phyloP scores from a whole-genome alignment of 1,140 invertebrate species.

The Aculops lycopersici region DNA sequence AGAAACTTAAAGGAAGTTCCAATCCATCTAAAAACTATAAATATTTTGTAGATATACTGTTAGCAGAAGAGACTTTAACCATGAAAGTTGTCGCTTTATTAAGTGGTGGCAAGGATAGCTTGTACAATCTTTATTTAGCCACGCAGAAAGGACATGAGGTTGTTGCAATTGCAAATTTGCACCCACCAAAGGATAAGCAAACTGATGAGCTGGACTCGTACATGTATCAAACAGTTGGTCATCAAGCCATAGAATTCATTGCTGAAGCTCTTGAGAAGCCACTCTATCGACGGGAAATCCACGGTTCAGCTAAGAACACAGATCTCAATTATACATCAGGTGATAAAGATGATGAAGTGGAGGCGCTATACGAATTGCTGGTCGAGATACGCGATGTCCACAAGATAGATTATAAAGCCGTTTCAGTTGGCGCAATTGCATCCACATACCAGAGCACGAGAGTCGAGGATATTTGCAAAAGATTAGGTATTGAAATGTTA shows the following conservation, averaged over 20 bases:
- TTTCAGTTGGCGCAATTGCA: slow-evolving; percentile 79
- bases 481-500: slow-evolving; percentile 52
- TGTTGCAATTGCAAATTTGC: slow-evolving; percentile 76
- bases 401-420: slow-evolving; percentile 47
- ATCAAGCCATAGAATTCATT: slow-evolving; percentile 62
- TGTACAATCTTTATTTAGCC: slow-evolving; percentile 93
- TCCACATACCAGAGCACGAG: slow-evolving; percentile 87
- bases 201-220: slow-evolving; percentile 84
- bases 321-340: slow-evolving; percentile 42
- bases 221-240: slow-evolving; percentile 97
- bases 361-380: slow-evolving; percentile 66
- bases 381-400: slow-evolving; percentile 45
- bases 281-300: slow-evolving; percentile 39
- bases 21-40: no score
- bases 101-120: slow-evolving; percentile 84
- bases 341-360: slow-evolving; percentile 80
- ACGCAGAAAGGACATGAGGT: slow-evolving; percentile 75
- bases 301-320: slow-evolving; percentile 36
- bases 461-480: slow-evolving; percentile 85
- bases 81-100: slow-evolving; percentile 10
- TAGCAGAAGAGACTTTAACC: no score
- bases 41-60: no score
- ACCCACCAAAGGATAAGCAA: slow-evolving; percentile 26
- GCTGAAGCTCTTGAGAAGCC: slow-evolving; percentile 74
- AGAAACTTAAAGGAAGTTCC: no score